Base-by-base conservation (phyloP, 2,113 vertebrate genomes). In the Actinemys pallida region DNA sequence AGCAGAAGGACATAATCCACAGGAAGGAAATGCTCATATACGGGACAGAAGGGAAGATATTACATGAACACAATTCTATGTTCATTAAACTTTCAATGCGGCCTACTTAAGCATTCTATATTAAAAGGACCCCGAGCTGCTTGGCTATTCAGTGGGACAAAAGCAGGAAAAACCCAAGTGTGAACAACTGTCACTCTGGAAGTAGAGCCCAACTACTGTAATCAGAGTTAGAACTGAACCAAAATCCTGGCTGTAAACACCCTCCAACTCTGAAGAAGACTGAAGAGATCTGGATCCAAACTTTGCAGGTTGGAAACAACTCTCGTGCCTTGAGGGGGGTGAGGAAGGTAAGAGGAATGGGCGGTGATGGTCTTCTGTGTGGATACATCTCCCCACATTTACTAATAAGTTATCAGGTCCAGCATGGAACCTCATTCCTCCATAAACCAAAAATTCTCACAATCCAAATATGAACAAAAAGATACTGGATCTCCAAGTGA, bases 241-340 rank as follows among this genome's bases (percentile, higher is more conserved):
- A 0, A 19, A 92, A 72, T 56, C 25, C 42, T 5, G 27, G n/a
- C 81, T 47, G 75, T 76, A 42, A 0, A 0, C 3, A 17, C 82
- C 80, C 90, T 39, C n/a, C 49, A 88, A 17, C 6, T 45, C 39
- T 57, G 31, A 25, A 35, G 42, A 47, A 57, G 19, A 42, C 16
- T 65, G 62, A 56, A 85, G 20, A 65, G 27, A 12, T 79, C n/a
- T 87, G 50, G 1, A 0, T 19, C 5, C 25, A 65, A 24, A 24
- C 17, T 93, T 45, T 0, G 1, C 24, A 47, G 47, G 52, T 75
- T 81, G 57, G 3, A 1, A 69, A 50, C 4, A 19, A 35, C 81
- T 27, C 49, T 62, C 50, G 78, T 1, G 3, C 54, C 84, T 5
- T 39, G 3, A 35, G 52, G 20, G 57, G 80, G n/a, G 75, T 2